Percentiles rank a stretch among this genome's conserved stretches.
These are phyloP conservation scores for Diuraphis noxia DNA, from an alignment of 1,140 invertebrate genomes.

Conservation along the genomic window DNA sequence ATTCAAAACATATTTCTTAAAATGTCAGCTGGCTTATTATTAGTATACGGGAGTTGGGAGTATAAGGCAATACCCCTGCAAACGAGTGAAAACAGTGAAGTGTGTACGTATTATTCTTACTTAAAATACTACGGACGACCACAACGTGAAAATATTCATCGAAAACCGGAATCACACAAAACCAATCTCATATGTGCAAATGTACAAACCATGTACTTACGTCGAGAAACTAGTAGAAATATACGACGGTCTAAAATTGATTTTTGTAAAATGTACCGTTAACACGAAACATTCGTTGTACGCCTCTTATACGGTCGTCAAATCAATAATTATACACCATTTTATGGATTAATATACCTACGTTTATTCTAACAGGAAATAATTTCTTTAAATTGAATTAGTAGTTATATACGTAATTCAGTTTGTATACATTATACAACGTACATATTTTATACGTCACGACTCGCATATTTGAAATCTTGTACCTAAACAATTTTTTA, in stretches of 20 bases:
- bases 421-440: too few species aligned
- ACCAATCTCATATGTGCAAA: too few species aligned
- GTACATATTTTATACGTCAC: background rate
- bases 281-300: background rate
- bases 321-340: background rate
- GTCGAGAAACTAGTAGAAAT: background rate
- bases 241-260: background rate
- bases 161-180: too few species aligned
- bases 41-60: background rate
- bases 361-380: background rate
- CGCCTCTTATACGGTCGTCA: background rate
- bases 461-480: background rate
- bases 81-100: background rate
- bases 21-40: background rate
- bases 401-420: background rate
- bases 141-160: too few species aligned
- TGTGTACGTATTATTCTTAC: background rate
- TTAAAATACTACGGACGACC: too few species aligned
- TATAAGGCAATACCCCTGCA: background rate
- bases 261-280: background rate
- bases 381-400: background rate
- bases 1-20: background rate
- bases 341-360: background rate
- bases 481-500: background rate
- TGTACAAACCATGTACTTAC: background rate